Base-by-base conservation (phyloP, 2,888 invertebrate species). In the Lacanobia oleracea region DNA sequence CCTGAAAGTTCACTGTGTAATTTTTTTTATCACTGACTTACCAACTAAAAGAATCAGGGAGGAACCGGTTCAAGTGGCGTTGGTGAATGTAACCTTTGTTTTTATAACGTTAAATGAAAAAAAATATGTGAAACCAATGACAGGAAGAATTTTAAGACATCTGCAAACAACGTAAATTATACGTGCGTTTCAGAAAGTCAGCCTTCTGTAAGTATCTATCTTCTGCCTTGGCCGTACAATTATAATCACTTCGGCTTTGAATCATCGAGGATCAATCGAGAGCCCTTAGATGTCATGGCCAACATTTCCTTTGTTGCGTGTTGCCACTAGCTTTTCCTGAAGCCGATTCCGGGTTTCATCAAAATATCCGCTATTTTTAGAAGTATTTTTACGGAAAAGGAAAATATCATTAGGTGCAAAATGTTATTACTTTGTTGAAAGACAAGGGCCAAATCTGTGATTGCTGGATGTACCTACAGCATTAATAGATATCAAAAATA, bases 221-320 rank as follows among this genome's bases (percentile, higher is more conserved):
- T 21, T 45, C n/a, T 57, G 21, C 14, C 21, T 50, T 8, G 0
- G 18, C 23, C n/a, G 10, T 61, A 71, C 51, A 56, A 67, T 70
- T 68, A 50, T 79, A 70, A 71, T 66, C 23, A 54, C 66, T 40
- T 62, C 5, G 21, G 69, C 33, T 81, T 77, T 60, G 65, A 18
- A 27, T 65, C 37, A 67, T 61, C 63, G 60, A 60, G 53, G 63
- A 33, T 51, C 61, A 69, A 69, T 81, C n/a, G 16, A 75, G 40
- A 64, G 57, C 50, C 50, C 54, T 66, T n/a, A 65, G 10, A 54
- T 65, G 64, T 72, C 72, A 72, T 10, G 23, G 10, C 18, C 67
- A 76, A 59, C 63, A 27, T 54, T 67, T 51, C 27, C 61, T 74
- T 75, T 59, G 75, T 75, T 56, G 21, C 53, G 45, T 60, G 12